Evolutionary conservation across 1,140 invertebrate species (phyloP).

Genomic region (Bombus breviceps): DNA sequence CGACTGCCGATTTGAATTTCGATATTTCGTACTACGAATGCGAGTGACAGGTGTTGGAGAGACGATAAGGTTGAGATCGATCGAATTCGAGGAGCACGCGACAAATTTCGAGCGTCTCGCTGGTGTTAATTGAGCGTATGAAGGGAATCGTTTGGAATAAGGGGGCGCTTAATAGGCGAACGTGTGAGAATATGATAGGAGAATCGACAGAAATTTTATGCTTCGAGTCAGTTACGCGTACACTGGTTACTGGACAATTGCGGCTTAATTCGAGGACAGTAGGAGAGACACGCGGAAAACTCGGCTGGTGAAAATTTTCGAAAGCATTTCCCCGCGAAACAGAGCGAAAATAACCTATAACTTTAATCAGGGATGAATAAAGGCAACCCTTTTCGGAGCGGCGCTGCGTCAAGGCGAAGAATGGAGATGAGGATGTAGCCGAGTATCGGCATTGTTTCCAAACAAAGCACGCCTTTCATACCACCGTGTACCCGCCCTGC

Average conservation of each 20-base stretch:
- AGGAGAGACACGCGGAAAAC: background rate
- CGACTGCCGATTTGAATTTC: background rate
- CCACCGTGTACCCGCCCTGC: slow-evolving; percentile 71
- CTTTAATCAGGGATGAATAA: slow-evolving; percentile 81
- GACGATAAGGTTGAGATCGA: background rate
- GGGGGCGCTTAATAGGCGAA: background rate
- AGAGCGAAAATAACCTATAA: slow-evolving; percentile 79
- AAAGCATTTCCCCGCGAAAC: slow-evolving; percentile 68
- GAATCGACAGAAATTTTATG: no score
- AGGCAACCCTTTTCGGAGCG: slow-evolving; percentile 78
- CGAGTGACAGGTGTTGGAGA: background rate
- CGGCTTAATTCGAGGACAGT: slow-evolving; percentile 27
- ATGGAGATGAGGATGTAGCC: slow-evolving; percentile 83
- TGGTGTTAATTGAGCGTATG: background rate
- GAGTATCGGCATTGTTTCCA: slow-evolving; percentile 84
- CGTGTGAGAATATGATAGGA: no score
- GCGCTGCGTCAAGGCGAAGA: slow-evolving; percentile 82
- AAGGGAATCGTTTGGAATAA: background rate
- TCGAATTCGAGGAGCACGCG: background rate
- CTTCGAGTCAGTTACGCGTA: no score
- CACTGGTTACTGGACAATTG: background rate
- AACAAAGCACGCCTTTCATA: slow-evolving; percentile 83
- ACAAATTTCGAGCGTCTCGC: background rate
- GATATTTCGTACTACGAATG: slow-evolving; percentile 5
- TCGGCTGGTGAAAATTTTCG: slow-evolving; percentile 53